phyloP scores from a whole-genome alignment of 2,113 vertebrate genomes.

The Caranx melampygus region DNA sequence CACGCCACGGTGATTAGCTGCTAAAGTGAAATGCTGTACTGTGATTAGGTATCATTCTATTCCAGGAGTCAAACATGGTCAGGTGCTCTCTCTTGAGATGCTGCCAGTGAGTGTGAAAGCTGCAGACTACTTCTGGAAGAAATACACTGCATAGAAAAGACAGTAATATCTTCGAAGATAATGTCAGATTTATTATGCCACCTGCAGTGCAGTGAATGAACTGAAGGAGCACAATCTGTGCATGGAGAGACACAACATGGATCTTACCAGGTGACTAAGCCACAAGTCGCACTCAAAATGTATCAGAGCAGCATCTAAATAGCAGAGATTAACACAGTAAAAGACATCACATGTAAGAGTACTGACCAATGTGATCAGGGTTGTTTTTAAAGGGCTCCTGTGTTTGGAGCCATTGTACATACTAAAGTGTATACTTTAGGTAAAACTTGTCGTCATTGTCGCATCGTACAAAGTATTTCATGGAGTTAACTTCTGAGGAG shows the following conservation, averaged over 20 bases:
- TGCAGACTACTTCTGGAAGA: conserved; percentile 17
- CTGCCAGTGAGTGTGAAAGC: conserved; percentile 8
- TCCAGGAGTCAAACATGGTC: conserved; percentile 15
- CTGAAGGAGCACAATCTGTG: conserved; percentile 24
- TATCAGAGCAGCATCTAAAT: conserved; percentile 27
- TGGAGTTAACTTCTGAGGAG: conserved; percentile 28
- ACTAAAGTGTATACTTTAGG: conserved; percentile 43
- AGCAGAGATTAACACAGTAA: conserved; percentile 15
- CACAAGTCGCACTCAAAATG: conserved; percentile 9
- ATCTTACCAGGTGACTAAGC: conserved; percentile 18
- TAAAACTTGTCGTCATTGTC: conserved; percentile 53
- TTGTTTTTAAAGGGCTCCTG: conserved; percentile 37
- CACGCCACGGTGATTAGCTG: conserved; percentile 86
- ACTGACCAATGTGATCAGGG: conserved; percentile 8
- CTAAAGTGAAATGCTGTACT: background rate
- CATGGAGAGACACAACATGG: conserved; percentile 20
- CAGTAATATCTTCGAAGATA: background rate
- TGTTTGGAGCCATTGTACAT: conserved; percentile 54
- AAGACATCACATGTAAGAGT: conserved; percentile 22
- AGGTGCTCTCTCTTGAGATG: conserved; percentile 19
- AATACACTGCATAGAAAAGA: conserved; percentile 3
- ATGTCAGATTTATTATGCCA: conserved; percentile 27
- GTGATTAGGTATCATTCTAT: conserved; percentile 26
- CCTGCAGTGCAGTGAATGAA: conserved; percentile 44
- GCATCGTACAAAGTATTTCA: conserved; percentile 27